Base-by-base conservation (phyloP, 1,140 invertebrate species). In the Wasmannia auropunctata region DNA sequence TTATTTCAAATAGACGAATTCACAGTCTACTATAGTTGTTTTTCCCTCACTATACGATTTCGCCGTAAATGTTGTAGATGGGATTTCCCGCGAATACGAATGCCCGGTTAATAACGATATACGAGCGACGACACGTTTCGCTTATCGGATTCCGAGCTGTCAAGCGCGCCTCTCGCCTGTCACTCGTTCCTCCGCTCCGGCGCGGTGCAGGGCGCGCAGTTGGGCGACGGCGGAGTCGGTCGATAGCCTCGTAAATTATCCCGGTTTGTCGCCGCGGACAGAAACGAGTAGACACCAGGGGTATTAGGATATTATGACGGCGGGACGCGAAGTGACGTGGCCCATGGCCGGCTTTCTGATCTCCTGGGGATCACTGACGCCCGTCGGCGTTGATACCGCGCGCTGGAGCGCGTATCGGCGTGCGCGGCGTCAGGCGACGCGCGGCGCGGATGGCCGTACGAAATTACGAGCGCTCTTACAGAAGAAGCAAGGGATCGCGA, bases 361-460 rank as follows among this genome's bases (percentile, higher is more conserved):
- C 88, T 90, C 91, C 86, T 91, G 91, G 87, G 86, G 86, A 76
- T 34, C 54, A 83, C 65, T 88, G 86, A 88, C 84, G 85, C 86
- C 51, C 70, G 86, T 40, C 87, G 74, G n/a, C 16, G 54, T 58
- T 87, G 86, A 91, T 88, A 81, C 84, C 83, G 80, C 70, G 60
- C 3, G 70, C 34, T 16, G 67, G n/a, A 72, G 54, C 54, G 51
- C 37, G 19, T 62, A 22, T 67, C 62, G 14, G 6, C 11, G n/a
- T 31, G 28, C 67, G 76, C 77, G 34, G 11, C 63, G 31, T 14
- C 34, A 22, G 7, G 28, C 58, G n/a, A 49, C 22, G 3, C 1
- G 16, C 28, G n/a, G n/a, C n/a, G n/a, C 22, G 16, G 0, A 37
- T 60, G 16, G 31, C 3, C 22, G 7, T 8, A 6, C n/a, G 8